These are phyloP conservation scores for Equus quagga DNA, from an alignment of 2,113 vertebrate genomes.

Conservation along the genomic window DNA sequence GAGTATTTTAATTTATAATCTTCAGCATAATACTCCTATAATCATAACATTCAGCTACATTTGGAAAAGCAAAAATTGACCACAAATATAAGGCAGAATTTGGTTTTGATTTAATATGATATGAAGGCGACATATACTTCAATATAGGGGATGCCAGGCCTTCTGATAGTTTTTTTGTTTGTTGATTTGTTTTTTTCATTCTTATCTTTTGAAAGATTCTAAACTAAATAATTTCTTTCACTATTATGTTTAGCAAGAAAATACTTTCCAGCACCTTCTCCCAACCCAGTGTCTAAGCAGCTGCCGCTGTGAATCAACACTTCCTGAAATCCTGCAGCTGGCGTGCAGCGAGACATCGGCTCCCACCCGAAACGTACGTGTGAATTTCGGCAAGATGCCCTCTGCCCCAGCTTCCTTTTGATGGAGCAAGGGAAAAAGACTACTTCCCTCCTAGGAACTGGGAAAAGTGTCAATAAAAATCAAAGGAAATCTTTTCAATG, in stretches of 20 bases:
- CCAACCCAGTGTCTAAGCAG: not conserved
- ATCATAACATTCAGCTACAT: not conserved
- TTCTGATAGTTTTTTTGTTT: not conserved
- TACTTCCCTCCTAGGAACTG: not conserved
- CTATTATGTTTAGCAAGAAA: not conserved
- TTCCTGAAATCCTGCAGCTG: not conserved
- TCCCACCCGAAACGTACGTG: not conserved
- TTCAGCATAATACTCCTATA: not conserved
- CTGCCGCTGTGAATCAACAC: not conserved
- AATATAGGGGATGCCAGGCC: accelerated
- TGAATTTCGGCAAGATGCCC: not conserved
- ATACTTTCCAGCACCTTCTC: constrained; percentile 4
- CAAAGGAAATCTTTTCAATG: constrained; percentile 21
- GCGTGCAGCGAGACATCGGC: not conserved
- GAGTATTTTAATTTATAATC: constrained; percentile 39
- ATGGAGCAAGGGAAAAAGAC: not conserved
- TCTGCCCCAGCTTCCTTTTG: constrained; percentile 6
- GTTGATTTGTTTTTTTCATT: not conserved
- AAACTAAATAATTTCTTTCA: not conserved
- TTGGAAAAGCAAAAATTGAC: not conserved
- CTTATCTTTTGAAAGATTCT: not conserved
- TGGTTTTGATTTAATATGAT: not conserved
- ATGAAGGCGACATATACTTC: not conserved
- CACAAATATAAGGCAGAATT: not conserved
- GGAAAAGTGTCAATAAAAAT: not conserved